Evolutionary conservation across 23 tunicate species (phyloP).

Genomic region (Ascidia mentula): DNA sequence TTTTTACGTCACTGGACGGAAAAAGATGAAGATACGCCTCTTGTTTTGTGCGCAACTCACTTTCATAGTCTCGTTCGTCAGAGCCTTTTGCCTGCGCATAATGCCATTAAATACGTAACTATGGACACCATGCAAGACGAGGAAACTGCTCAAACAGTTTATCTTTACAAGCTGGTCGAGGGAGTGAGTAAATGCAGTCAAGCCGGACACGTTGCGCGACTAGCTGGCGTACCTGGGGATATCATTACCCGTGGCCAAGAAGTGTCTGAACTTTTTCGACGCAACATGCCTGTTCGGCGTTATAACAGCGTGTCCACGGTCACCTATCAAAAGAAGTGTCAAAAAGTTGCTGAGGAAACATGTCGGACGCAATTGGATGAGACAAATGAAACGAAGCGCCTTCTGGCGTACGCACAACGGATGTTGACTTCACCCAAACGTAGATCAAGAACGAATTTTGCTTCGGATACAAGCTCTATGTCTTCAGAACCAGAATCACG

Average conservation of each 20-base stretch:
- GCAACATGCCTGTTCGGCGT: constrained; percentile 53
- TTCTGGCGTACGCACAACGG: not conserved
- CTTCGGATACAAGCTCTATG: not conserved
- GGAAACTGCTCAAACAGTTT: constrained; percentile 42
- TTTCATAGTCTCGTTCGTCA: constrained; percentile 51
- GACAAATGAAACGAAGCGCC: not conserved
- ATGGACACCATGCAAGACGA: constrained; percentile 60
- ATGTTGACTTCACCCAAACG: constrained; percentile 26
- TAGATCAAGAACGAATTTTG: not conserved
- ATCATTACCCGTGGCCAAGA: constrained; percentile 66
- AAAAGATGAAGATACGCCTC: constrained; percentile 27
- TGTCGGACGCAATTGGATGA: constrained; percentile 15
- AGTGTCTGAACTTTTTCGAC: constrained; percentile 50
- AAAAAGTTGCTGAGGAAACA: constrained; percentile 35
- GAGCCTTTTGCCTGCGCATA: constrained; percentile 48
- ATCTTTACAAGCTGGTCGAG: constrained; percentile 60
- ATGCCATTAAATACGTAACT: constrained; percentile 18
- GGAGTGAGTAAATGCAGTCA: constrained; percentile 49
- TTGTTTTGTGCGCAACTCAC: constrained; percentile 76
- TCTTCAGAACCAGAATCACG: not conserved
- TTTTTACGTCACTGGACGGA: constrained; percentile 54
- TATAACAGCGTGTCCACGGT: constrained; percentile 52
- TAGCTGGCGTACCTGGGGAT: constrained; percentile 67
- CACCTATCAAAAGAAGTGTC: constrained; percentile 48
- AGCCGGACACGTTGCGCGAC: constrained; percentile 61